These are phyloP conservation scores for Tribolium madens DNA, from an alignment of 1,140 invertebrate species.

Conservation along the genomic window DNA sequence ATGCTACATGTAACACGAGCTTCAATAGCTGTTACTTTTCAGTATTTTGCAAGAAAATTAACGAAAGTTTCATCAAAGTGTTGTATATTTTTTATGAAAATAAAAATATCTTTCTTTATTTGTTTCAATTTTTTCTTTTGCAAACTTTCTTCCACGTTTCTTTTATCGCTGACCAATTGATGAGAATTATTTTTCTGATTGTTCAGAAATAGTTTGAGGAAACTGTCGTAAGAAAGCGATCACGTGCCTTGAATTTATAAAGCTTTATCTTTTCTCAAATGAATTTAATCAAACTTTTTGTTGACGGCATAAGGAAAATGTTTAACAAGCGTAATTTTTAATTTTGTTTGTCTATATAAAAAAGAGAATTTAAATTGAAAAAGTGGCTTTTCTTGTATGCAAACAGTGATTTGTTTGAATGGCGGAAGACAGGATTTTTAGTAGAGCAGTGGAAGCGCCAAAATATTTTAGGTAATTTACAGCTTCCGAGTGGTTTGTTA, in stretches of 20 bases:
- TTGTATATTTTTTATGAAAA: background rate
- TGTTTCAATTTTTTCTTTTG: background rate
- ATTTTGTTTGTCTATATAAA: background rate
- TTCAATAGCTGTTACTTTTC: conserved; percentile 24
- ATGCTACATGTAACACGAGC: conserved; percentile 32
- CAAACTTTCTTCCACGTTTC: background rate
- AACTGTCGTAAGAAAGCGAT: conserved; percentile 27
- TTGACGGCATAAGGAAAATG: background rate
- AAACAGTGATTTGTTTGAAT: conserved; percentile 20
- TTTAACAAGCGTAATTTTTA: conserved; percentile 1
- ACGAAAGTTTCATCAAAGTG: background rate
- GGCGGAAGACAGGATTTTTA: conserved; percentile 10
- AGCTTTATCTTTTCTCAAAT: conserved; percentile 27
- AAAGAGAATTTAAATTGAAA: conserved; percentile 28
- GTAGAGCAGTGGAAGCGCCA: conserved; percentile 12
- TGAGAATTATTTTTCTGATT: conserved; percentile 40
- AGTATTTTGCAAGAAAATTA: conserved; percentile 6
- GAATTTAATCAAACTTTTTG: conserved; percentile 36
- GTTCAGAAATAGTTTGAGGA: conserved; percentile 40
- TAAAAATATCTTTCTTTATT: background rate
- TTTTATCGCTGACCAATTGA: conserved; percentile 21
- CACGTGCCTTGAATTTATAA: conserved; percentile 39
- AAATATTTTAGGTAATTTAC: conserved; percentile 46
- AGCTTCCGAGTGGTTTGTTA: conserved; percentile 45
- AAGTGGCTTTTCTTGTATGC: conserved; percentile 19